phyloP scores from a whole-genome alignment of 2,888 invertebrate genomes.

The Cataglyphis albicans region DNA sequence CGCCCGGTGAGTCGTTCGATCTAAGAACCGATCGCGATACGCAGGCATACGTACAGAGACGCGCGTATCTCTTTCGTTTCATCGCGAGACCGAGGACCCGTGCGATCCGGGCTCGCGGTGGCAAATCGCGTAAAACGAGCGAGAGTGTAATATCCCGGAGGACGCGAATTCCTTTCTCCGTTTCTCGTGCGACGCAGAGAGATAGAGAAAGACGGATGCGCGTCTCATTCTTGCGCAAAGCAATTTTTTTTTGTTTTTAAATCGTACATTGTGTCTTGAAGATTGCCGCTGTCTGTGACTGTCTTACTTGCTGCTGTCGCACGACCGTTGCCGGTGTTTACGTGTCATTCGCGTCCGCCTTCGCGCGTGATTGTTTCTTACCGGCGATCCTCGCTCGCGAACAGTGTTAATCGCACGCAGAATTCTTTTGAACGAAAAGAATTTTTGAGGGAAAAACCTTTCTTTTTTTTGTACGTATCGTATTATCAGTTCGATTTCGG shows the following conservation, averaged over 20 bases:
- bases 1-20: constrained; percentile 16
- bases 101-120: constrained; percentile 59
- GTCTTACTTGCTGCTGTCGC: constrained; percentile 22
- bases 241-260: neutral
- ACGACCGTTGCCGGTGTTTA: constrained; percentile 66
- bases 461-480: neutral
- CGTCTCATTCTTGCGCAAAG: neutral
- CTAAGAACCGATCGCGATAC: neutral
- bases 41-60: neutral
- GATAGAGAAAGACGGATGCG: neutral
- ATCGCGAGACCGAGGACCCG: constrained; percentile 49
- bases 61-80: neutral
- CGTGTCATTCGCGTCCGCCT: constrained; percentile 5
- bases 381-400: constrained; percentile 18
- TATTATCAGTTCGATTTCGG: neutral
- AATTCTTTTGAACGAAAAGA: neutral
- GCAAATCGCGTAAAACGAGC: constrained; percentile 64
- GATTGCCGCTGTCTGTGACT: constrained; percentile 49
- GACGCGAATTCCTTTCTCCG: neutral
- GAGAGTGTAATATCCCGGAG: constrained; percentile 4
- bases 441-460: neutral
- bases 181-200: neutral
- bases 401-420: neutral
- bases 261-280: constrained; percentile 2
- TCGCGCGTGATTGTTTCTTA: neutral